Evolutionary conservation across 2,113 vertebrate species (phyloP).

Genomic region (Brachypteracias leptosomus): DNA sequence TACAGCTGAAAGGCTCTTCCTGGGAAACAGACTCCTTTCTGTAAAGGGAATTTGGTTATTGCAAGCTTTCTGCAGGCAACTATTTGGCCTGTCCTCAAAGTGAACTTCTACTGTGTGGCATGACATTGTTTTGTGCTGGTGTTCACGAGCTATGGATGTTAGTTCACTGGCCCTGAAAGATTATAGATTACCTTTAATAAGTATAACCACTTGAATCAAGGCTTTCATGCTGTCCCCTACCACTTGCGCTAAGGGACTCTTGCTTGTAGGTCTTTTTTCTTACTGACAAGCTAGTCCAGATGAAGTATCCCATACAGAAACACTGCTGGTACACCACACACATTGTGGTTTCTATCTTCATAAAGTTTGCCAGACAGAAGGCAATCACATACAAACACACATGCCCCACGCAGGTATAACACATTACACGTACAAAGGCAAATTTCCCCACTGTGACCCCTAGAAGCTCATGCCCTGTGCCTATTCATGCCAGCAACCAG

Average conservation of each 20-base stretch:
- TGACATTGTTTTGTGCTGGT: neutral
- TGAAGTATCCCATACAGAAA: neutral
- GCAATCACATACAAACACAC: fast-evolving
- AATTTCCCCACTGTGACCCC: neutral
- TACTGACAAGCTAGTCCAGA: neutral
- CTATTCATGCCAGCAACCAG: neutral
- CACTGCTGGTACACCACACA: fast-evolving
- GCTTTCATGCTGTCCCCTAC: neutral
- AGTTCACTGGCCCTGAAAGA: neutral
- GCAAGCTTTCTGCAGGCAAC: neutral
- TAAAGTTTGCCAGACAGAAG: neutral
- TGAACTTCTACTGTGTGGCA: neutral
- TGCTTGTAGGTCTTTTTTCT: neutral
- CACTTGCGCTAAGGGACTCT: fast-evolving
- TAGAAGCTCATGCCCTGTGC: neutral
- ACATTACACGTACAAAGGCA: fast-evolving
- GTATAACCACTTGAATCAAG: no score
- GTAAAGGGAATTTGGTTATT: neutral
- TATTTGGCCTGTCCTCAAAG: neutral
- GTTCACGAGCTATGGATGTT: neutral
- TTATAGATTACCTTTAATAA: neutral
- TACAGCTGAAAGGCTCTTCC: neutral
- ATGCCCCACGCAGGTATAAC: neutral
- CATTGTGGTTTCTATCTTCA: fast-evolving
- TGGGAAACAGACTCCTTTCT: neutral